Evolutionary conservation across 2,888 invertebrate genomes (phyloP).

Genomic region (Philereme transversata): DNA sequence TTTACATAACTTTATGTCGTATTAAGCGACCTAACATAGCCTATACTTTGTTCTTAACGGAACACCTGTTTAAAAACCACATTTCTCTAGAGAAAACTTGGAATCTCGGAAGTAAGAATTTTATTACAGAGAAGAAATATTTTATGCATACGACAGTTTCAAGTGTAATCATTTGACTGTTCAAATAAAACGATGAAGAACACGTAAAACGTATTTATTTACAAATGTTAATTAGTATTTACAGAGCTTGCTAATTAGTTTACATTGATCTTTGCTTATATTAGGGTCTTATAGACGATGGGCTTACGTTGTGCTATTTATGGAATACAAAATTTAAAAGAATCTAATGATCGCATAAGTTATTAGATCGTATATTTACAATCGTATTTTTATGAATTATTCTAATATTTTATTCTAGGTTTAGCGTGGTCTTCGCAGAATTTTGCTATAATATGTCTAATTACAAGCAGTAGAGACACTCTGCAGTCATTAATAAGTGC

Average conservation of each 20-base stretch:
- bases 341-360: too few relatives aligned
- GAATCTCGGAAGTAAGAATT: constrained; percentile 18
- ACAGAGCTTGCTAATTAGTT: constrained; percentile 53
- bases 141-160: constrained; percentile 20
- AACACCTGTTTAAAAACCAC: constrained; percentile 38
- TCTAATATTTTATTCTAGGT: too few relatives aligned
- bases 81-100: constrained; percentile 14
- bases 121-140: constrained; percentile 30
- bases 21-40: constrained; percentile 30
- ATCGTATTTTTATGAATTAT: too few relatives aligned
- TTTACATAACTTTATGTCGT: constrained; percentile 37
- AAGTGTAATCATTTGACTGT: constrained; percentile 5
- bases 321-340: constrained; percentile 12
- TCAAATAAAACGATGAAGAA: constrained; percentile 56
- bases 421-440: too few relatives aligned
- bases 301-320: constrained; percentile 27
- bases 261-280: constrained; percentile 40
- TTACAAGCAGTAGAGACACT: too few relatives aligned
- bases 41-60: constrained; percentile 32
- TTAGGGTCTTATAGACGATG: constrained; percentile 40
- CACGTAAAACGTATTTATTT: constrained; percentile 80
- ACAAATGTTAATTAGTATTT: constrained; percentile 63
- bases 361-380: too few relatives aligned
- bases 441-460: too few relatives aligned
- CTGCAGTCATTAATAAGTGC: too few relatives aligned